Evolutionary conservation across 2,113 vertebrate genomes (phyloP), one percentile per base, ranked within the genome.

Genomic region (Acanthochromis polyacanthus): DNA sequence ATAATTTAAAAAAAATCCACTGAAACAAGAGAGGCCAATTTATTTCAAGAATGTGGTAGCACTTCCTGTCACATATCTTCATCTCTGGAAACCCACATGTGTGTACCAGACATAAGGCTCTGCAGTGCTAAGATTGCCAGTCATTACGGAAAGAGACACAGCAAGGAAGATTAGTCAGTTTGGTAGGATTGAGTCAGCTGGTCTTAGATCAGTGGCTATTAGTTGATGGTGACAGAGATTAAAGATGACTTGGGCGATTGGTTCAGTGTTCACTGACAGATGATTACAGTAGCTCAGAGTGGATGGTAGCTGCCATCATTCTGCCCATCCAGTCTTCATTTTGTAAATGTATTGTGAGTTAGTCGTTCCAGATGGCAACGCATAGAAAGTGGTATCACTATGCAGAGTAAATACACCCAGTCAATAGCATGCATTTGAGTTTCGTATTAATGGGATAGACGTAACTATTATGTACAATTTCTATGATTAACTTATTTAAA

Each of bases 171-270:
- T 91, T 86, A 75, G 62, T 73, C 56, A 68, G 53, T 51, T 51
- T 71, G 61, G 38, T 17, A 71, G 77, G 67, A 76, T 73, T 76
- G 82, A 80, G 75, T 85, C 71, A 75, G 56, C 55, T 76, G 46
- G 32, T 78, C 32, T 81, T 40, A 76, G 69, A 82, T 80, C 58
- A 63, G 70, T 56, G 46, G 60, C 71, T 67, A 57, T 85, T 79
- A 83, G 65, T 65, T 59, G 40, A 58, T 77, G 23, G 23, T 64
- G 62, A 70, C 56, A 75, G 40, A 86, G 53, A 79, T 71, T 71
- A 64, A 75, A 80, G 16, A 81, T 80, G 64, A 80, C 51, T 66
- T 53, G 12, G 57, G 19, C 25, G 23, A 60, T 28, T 12, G 32
- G 58, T 69, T 61, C 51, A 64, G 36, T 36, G 23, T 60, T 40